phyloP scores from a whole-genome alignment of 2,797 vertebrate genomes.

The Danio choprae region DNA sequence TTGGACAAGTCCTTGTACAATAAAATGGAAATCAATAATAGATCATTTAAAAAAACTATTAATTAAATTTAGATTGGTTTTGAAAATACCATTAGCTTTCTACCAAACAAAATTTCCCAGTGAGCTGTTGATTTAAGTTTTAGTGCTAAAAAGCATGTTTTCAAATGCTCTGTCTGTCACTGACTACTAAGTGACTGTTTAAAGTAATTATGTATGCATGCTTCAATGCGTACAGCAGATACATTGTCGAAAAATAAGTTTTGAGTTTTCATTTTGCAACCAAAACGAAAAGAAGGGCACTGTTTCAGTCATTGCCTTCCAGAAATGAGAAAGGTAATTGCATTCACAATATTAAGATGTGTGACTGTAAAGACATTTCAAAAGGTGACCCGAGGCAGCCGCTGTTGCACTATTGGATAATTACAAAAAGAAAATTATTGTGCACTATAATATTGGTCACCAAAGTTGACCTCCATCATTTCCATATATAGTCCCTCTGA shows the following conservation, averaged over 20 bases:
- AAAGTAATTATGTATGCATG: conserved; percentile 16
- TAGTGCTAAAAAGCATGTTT: not conserved
- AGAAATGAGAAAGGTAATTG: conserved; percentile 71
- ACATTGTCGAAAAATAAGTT: not conserved
- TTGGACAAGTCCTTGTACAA: not conserved
- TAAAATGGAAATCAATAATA: not conserved
- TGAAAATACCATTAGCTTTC: not conserved
- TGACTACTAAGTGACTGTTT: conserved; percentile 1
- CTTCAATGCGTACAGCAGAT: not conserved
- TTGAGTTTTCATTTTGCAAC: conserved; percentile 28
- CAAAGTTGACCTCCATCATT: conserved; percentile 13
- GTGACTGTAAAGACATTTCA: conserved; percentile 58
- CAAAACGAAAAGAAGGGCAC: not conserved
- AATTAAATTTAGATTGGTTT: not conserved
- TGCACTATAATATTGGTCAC: conserved; percentile 21
- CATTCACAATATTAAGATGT: conserved; percentile 49
- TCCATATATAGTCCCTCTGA: not conserved
- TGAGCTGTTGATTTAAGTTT: not conserved
- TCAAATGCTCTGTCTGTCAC: not conserved
- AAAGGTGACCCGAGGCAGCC: conserved; percentile 55
- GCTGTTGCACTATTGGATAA: conserved; percentile 59
- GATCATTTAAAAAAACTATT: no score
- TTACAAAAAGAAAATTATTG: conserved; percentile 51
- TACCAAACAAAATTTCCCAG: not conserved
- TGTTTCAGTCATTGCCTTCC: conserved; percentile 36